A percentile compares a stretch with the other conserved stretches of the same genome.
Conservation (phyloP, 2,113 vertebrate genomes). For the Jaculus jaculus region DNA sequence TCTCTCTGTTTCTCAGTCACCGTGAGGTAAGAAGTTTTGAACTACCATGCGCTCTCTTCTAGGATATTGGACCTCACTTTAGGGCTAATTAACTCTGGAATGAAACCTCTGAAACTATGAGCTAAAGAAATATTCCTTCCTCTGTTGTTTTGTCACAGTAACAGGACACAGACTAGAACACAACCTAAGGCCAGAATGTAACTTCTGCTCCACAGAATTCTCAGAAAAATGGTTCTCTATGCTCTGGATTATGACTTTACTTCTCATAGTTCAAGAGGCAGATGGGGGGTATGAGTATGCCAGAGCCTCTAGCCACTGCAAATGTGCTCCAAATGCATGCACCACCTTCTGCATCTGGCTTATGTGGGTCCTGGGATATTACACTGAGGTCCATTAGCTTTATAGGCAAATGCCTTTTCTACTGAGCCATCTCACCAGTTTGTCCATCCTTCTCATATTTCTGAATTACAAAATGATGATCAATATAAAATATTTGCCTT, state of each 20-base stretch:
- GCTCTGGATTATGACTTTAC: background rate
- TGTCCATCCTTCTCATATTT: background rate
- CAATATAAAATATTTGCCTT: constrained; percentile 3
- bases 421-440: background rate
- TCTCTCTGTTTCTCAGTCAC: background rate
- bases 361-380: too few relatives aligned
- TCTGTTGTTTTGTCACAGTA: background rate
- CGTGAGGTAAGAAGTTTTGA: background rate
- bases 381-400: too few relatives aligned
- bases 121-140: background rate
- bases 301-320: too few relatives aligned
- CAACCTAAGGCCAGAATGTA: background rate
- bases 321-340: too few relatives aligned
- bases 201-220: background rate
- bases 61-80: background rate
- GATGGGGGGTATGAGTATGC: too few relatives aligned
- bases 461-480: background rate
- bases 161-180: background rate
- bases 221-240: background rate
- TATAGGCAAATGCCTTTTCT: too few relatives aligned
- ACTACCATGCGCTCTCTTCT: background rate
- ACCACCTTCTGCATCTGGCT: too few relatives aligned
- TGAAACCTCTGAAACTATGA: background rate
- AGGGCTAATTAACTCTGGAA: background rate
- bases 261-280: background rate